Evolutionary conservation across 2,113 vertebrate genomes (phyloP), one percentile per base, ranked within the genome.

Genomic region (Mesocricetus auratus): DNA sequence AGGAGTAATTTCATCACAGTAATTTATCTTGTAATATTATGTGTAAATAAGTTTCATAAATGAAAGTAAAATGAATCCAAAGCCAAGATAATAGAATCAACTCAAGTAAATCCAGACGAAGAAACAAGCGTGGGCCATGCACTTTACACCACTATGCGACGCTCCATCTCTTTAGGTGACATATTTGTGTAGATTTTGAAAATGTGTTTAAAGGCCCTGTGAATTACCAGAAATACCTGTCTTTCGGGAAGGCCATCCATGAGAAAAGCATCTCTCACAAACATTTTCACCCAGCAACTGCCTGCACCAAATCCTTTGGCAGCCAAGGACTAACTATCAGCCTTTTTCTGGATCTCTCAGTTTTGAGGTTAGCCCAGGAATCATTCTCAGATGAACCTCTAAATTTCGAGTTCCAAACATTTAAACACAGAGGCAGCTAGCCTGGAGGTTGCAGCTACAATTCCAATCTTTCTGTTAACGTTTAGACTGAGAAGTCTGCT

Each of bases 361-460:
- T 88, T 95, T 42, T 93, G 56, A 74, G 71, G 81, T 94, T 95
- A 91, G 26, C 56, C 73, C 60, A 71, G 77, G 39, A 96, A 60
- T 33, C 56, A 75, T 78, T 95, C 71, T 91, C 81, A 89, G 86
- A 47, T 95, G 86, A 93, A 77, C 90, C 66, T 86, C 66, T 56
- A 74, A 91, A 94, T 60, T 92, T 95, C 56, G 16, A 86, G 75
- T 95, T 95, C 88, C 66, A 91, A 86, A 89, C 94, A 89, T 96
- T 97, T 31, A 96, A 94, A 94, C 50, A 45, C 58, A 95, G 92
- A 95, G 75, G 92, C 88, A 89, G 50, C 33, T 24, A 81, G 86
- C 93, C 68, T 2, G 7, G 68, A 69, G 95, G 15, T 11, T 78
- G 62, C 19, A 69, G 42, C 88, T 92, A 47, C 68, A 74, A 11